Conservation (phyloP, 2,888 invertebrate species). For the Sthenelais limicola region DNA sequence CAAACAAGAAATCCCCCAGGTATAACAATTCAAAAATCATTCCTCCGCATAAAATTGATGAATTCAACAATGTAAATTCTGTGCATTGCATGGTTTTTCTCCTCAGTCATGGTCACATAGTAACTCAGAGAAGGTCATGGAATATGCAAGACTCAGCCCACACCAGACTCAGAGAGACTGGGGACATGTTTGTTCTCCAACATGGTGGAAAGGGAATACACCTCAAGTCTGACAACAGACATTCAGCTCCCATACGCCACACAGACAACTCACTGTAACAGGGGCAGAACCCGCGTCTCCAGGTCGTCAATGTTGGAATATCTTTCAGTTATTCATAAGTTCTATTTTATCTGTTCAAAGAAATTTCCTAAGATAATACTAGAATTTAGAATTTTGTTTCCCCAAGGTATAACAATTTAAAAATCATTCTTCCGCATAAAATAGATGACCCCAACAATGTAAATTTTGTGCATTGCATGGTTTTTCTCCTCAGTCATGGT, state of each 20-base stretch:
- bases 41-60: too few relatives aligned
- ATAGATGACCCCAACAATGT: too few relatives aligned
- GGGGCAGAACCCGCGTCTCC: conserved; percentile 20
- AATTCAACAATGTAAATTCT: too few relatives aligned
- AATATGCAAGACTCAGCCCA: conserved; percentile 59
- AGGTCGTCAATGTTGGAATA: conserved; percentile 29
- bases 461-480: conserved; percentile 59
- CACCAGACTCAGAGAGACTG: conserved; percentile 47
- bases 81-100: conserved; percentile 64
- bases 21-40: too few relatives aligned
- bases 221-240: conserved; percentile 53
- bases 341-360: background rate
- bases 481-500: conserved; percentile 59
- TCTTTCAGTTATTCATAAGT: background rate
- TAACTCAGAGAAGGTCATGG: conserved; percentile 58
- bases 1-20: too few relatives aligned
- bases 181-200: conserved; percentile 58
- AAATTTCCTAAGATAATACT: background rate
- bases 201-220: conserved; percentile 62
- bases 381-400: too few relatives aligned
- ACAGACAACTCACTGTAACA: conserved; percentile 40
- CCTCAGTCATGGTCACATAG: conserved; percentile 56
- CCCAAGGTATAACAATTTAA: too few relatives aligned
- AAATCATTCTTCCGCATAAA: too few relatives aligned
- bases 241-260: conserved; percentile 48